Evolutionary conservation across 1,140 invertebrate genomes (phyloP), one percentile per base, ranked within the genome.

Genomic region (Drosophila biarmipes): DNA sequence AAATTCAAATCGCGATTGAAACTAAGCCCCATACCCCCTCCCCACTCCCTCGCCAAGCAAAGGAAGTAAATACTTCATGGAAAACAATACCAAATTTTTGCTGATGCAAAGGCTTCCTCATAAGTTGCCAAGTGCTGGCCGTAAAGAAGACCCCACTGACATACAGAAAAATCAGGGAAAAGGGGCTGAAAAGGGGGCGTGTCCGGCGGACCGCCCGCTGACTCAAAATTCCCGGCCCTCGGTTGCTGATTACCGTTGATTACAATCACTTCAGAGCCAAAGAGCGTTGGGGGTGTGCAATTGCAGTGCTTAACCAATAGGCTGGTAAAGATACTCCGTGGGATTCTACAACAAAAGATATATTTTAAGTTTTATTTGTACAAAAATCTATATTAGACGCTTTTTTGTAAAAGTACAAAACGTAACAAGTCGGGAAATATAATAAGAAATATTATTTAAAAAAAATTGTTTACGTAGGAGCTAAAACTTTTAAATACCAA

Each of bases 11-110:
- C 73, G 78, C 87, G 75, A 89, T 87, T 76, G 74, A 63, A 66
- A 55, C 73, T 61, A 55, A 68, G 45, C 52, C 29, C 55, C 35
- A 27, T 31, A 17, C 15, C 27, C 2, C 14, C 6, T 40, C 3
- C n/a, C 17, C 31, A 12, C 21, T 6, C 31, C 14, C 14, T 40
- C 51, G 21, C 45, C 34, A 57, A 78, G 61, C 24, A 76, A 34
- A 73, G 84, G 84, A 89, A 89, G 81, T 89, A 54, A 78, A 80
- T 85, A 89, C 84, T 89, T 78, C 46, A 71, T 64, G 24, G 27
- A 34, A 45, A 80, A 89, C 76, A 89, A 84, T 84, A 68, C 57
- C 48, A 58, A 52, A 72, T 57, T 42, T 55, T 37, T 48, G 75
- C 61, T 73, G 74, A 59, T 49, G 62, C 61, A 76, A 79, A 73